These are phyloP conservation scores for Limanda limanda DNA, from an alignment of 2,113 vertebrate genomes.

Conservation along the genomic window DNA sequence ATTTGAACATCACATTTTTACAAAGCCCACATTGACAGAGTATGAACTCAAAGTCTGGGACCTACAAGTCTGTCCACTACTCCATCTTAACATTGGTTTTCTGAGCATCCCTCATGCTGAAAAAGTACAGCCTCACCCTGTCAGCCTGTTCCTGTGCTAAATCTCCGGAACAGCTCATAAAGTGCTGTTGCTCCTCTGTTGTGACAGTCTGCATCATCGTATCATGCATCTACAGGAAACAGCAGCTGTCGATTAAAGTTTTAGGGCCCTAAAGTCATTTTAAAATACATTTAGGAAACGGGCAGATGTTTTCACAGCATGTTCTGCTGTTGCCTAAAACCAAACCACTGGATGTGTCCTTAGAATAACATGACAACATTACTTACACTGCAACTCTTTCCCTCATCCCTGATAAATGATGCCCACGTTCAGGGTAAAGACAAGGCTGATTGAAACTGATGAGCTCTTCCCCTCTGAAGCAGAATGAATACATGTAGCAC, in stretches of 20 bases:
- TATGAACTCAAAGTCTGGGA: too few species aligned
- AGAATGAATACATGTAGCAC: slow-evolving; percentile 19
- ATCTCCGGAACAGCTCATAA: neutral
- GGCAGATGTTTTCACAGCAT: slow-evolving; percentile 23
- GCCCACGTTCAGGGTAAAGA: slow-evolving; percentile 20
- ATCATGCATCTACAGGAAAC: neutral
- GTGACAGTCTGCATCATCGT: neutral
- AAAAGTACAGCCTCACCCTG: too few species aligned
- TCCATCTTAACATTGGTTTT: too few species aligned
- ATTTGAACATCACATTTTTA: neutral
- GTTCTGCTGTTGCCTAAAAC: slow-evolving; percentile 13
- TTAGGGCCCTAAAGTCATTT: slow-evolving; percentile 1
- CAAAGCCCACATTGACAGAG: too few species aligned
- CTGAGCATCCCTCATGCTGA: too few species aligned
- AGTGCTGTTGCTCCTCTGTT: neutral
- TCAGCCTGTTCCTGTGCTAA: too few species aligned
- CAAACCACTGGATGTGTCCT: neutral
- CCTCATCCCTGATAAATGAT: slow-evolving; percentile 37
- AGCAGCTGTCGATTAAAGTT: slow-evolving; percentile 2
- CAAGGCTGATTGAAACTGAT: slow-evolving; percentile 49
- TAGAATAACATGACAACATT: neutral
- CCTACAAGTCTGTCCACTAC: too few species aligned
- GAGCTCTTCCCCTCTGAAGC: slow-evolving; percentile 23
- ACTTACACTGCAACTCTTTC: neutral
- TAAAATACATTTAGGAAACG: slow-evolving; percentile 1